Percentiles rank a stretch among this genome's conserved stretches.
phyloP scores from a whole-genome alignment of 1,140 invertebrate species.

The Sipha flava region DNA sequence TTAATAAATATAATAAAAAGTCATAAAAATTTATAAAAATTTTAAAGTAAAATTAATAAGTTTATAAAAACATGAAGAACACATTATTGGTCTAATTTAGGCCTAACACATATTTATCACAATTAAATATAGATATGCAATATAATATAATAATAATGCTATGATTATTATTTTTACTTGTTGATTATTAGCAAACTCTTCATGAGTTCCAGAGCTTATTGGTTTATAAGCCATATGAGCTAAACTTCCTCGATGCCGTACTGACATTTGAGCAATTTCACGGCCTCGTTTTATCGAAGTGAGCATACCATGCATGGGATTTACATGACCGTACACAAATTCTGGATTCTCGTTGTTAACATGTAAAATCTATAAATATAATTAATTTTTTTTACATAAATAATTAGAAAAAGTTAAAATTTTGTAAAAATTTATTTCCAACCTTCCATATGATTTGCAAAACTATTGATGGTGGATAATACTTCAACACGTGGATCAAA shows the following conservation, averaged over 20 bases:
- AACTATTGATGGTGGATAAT: background rate
- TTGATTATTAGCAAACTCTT: background rate
- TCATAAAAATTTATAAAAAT: too few species aligned
- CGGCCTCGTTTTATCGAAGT: background rate
- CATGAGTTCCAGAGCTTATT: background rate
- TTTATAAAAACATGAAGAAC: too few species aligned
- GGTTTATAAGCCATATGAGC: background rate
- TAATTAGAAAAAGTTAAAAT: background rate
- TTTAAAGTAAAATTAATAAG: too few species aligned
- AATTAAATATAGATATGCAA: background rate
- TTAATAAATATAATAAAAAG: too few species aligned
- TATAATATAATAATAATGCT: background rate
- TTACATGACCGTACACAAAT: background rate
- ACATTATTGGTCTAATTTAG: background rate
- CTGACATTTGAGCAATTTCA: background rate
- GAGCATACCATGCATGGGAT: background rate
- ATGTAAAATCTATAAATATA: background rate
- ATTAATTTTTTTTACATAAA: background rate
- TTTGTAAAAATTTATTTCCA: background rate
- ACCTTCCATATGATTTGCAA: conserved; percentile 8
- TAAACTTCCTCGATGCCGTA: background rate
- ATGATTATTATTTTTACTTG: background rate
- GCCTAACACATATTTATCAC: background rate
- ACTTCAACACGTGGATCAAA: background rate
- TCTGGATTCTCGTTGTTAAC: background rate